Percentiles rank a stretch among this genome's conserved stretches.
Evolutionary conservation across 2,113 vertebrate genomes (phyloP).

Genomic region (Tringa solitaria): DNA sequence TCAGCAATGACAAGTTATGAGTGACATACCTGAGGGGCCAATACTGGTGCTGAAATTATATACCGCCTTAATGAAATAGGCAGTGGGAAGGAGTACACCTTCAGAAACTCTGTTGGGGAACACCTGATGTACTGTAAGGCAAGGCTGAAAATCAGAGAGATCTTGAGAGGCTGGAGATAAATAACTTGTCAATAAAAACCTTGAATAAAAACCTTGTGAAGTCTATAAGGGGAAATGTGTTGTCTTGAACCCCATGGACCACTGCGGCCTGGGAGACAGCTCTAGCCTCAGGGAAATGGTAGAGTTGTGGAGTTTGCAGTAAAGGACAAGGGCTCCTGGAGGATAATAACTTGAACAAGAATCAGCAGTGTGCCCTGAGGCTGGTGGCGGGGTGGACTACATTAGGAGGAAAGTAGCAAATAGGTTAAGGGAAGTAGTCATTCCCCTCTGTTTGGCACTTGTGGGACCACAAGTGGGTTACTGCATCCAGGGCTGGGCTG

Average conservation of each 20-base stretch:
- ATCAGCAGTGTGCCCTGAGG: neutral
- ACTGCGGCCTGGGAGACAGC: neutral
- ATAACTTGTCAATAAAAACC: neutral
- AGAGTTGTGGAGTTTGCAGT: neutral
- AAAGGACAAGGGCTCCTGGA: neutral
- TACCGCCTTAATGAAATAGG: neutral
- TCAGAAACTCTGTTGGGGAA: neutral
- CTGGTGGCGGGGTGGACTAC: neutral
- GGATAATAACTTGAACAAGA: neutral
- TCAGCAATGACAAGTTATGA: neutral
- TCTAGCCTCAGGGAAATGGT: neutral
- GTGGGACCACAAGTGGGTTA: neutral
- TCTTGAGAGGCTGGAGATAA: neutral
- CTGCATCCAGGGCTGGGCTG: neutral
- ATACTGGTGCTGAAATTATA: fast-evolving
- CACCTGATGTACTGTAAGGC: neutral
- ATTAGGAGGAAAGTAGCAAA: neutral
- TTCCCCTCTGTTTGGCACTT: neutral
- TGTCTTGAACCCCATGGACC: neutral
- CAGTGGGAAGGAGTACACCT: neutral
- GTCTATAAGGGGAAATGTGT: neutral
- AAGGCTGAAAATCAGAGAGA: neutral
- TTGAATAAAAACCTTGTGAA: neutral
- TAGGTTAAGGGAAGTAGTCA: neutral
- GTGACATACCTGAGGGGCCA: neutral